Conservation (phyloP, 2,888 invertebrate genomes). For the Julus scandinavius region DNA sequence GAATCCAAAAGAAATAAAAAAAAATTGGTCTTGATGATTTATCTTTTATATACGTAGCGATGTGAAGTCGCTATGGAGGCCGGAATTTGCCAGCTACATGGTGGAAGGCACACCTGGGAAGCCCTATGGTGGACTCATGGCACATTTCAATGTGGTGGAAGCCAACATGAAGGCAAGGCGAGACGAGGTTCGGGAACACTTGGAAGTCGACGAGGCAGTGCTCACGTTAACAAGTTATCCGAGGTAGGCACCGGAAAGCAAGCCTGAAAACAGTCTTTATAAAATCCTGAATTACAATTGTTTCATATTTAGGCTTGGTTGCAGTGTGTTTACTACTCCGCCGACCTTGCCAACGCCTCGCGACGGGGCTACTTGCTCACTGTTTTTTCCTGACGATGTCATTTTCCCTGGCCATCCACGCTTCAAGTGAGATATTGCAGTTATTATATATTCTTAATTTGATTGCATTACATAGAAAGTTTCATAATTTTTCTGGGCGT, state of each 20-base stretch:
- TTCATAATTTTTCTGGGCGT: too few relatives aligned
- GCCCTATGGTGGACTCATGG: slow-evolving; percentile 88
- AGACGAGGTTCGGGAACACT: slow-evolving; percentile 78
- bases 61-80: slow-evolving; percentile 92
- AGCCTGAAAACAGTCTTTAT: neutral
- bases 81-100: slow-evolving; percentile 99
- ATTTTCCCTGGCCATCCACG: slow-evolving; percentile 96
- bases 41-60: slow-evolving; percentile 67
- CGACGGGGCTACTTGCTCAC: slow-evolving; percentile 79
- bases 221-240: slow-evolving; percentile 95
- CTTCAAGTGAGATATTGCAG: slow-evolving; percentile 74
- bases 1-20: too few relatives aligned
- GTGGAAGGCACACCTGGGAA: slow-evolving; percentile 96
- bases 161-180: slow-evolving; percentile 89
- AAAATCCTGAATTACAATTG: neutral
- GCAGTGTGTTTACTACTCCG: slow-evolving; percentile 88
- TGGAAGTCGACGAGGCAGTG: slow-evolving; percentile 82
- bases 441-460: too few relatives aligned
- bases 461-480: too few relatives aligned
- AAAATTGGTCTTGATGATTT: slow-evolving; percentile 58
- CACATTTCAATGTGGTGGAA: slow-evolving; percentile 98
- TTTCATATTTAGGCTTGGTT: slow-evolving; percentile 81
- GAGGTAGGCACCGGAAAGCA: slow-evolving; percentile 71
- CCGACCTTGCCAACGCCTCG: slow-evolving; percentile 76
- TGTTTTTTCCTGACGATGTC: slow-evolving; percentile 93